Percentiles rank a stretch among this genome's conserved stretches.
phyloP scores from a whole-genome alignment of 2,113 vertebrate species.

The Phocoena sinus region DNA sequence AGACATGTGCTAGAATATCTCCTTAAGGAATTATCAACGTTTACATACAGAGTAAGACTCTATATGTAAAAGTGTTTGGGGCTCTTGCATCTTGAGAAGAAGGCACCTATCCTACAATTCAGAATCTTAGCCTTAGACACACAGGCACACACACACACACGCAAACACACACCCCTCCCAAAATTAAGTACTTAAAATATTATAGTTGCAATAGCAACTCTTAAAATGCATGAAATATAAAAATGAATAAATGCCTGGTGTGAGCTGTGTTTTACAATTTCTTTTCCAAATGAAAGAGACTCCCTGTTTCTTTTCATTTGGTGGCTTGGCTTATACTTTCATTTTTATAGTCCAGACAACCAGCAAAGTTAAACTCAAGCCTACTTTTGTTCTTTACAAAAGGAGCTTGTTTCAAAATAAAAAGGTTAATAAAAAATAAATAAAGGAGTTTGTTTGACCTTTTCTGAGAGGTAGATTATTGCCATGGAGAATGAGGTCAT shows the following conservation, averaged over 20 bases:
- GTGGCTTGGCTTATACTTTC: constrained; percentile 52
- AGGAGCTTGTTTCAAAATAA: constrained; percentile 67
- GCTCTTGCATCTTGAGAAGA: not conserved
- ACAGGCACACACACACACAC: not conserved
- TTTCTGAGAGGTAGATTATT: constrained; percentile 54
- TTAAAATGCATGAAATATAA: constrained; percentile 57
- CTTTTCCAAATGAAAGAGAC: constrained; percentile 66
- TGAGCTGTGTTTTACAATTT: constrained; percentile 45
- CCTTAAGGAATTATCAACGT: not conserved
- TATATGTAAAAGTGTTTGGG: not conserved
- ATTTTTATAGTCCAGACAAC: constrained; percentile 69
- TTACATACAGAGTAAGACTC: not conserved
- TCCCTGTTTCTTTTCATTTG: constrained; percentile 70
- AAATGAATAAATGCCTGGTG: constrained; percentile 56
- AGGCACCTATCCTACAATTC: not conserved
- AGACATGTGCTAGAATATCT: not conserved
- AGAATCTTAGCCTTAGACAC: not conserved
- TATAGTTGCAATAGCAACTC: constrained; percentile 28
- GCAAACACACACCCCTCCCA: not conserved
- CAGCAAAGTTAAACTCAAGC: constrained; percentile 60
- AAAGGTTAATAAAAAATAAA: constrained; percentile 55
- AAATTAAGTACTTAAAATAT: constrained; percentile 42
- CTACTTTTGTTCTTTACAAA: constrained; percentile 66
- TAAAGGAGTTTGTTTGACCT: constrained; percentile 46
- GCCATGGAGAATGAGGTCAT: constrained; percentile 41